Conservation (phyloP, 2,113 vertebrate genomes). For the Hippocampus comes region DNA sequence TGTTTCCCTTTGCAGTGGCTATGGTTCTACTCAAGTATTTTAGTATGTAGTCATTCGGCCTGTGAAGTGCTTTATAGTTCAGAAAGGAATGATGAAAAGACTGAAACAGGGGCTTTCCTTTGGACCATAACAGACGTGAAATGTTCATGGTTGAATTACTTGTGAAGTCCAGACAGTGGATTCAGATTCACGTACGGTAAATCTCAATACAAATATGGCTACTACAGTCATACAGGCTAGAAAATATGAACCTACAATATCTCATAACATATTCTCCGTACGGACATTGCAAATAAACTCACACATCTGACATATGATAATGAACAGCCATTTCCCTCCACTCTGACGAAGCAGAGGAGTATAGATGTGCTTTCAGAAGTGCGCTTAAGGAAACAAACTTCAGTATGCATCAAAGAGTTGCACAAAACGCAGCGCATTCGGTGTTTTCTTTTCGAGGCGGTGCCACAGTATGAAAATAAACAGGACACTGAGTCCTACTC, state of each 20-base stretch:
- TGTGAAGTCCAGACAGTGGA: slow-evolving; percentile 4
- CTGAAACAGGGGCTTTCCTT: slow-evolving; percentile 20
- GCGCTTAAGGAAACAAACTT: slow-evolving; percentile 36
- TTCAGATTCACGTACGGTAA: slow-evolving; percentile 2
- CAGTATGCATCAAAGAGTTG: slow-evolving; percentile 48
- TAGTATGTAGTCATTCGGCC: background rate
- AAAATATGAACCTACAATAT: slow-evolving; percentile 19
- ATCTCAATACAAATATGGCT: slow-evolving; percentile 38
- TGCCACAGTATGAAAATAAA: slow-evolving; percentile 65
- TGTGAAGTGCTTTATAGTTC: slow-evolving; percentile 23
- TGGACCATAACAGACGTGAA: slow-evolving; percentile 32
- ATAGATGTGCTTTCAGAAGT: slow-evolving; percentile 40
- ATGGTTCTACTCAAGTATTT: background rate
- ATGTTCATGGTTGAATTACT: slow-evolving; percentile 31
- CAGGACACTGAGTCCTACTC: slow-evolving; percentile 51
- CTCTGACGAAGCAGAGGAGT: slow-evolving; percentile 29
- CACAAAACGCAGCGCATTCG: slow-evolving; percentile 50
- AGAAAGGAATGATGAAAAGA: slow-evolving; percentile 14
- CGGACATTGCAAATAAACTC: slow-evolving; percentile 17
- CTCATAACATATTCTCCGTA: slow-evolving; percentile 21
- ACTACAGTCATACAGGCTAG: slow-evolving; percentile 13
- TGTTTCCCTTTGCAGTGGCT: slow-evolving; percentile 18
- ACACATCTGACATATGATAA: slow-evolving; percentile 24
- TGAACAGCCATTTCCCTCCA: background rate
- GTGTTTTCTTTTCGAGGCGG: slow-evolving; percentile 61